Conservation (phyloP, 2,113 vertebrate species). For the Nothoprocta pentlandii region DNA sequence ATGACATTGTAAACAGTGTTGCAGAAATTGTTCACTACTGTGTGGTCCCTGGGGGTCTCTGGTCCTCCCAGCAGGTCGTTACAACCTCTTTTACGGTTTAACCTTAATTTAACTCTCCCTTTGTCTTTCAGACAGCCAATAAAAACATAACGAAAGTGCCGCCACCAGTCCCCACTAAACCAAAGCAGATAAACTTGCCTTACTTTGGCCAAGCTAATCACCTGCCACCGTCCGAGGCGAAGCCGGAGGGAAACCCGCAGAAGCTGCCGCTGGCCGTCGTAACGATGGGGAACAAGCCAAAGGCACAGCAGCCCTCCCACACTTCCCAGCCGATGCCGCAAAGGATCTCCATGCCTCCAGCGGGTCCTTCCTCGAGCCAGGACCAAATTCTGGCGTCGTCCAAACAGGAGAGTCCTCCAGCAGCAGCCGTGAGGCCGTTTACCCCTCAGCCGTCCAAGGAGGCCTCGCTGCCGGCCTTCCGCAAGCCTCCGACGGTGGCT, state of each 20-base stretch:
- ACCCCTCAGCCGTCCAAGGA: conserved; percentile 93
- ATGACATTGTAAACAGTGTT: neutral
- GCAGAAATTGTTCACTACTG: neutral
- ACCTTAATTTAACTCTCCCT: neutral
- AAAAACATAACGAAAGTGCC: conserved; percentile 91
- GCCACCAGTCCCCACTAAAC: conserved; percentile 95
- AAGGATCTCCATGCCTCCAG: conserved; percentile 59
- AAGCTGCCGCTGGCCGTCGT: conserved; percentile 77
- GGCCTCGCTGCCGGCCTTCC: conserved; percentile 75
- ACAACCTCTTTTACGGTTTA: neutral
- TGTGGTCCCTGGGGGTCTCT: neutral
- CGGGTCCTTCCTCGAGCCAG: conserved; percentile 70
- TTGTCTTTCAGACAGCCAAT: conserved; percentile 79
- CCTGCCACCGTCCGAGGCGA: conserved; percentile 67
- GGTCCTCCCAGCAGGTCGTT: neutral
- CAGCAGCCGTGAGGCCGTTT: conserved; percentile 92
- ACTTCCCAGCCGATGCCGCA: conserved; percentile 73
- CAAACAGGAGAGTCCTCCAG: conserved; percentile 92
- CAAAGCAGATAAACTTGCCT: conserved; percentile 89
- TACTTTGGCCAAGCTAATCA: conserved; percentile 78
- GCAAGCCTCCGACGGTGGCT: conserved; percentile 89
- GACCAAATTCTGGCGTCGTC: conserved; percentile 86
- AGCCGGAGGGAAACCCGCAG: conserved; percentile 75
- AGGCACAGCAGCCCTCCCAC: conserved; percentile 76
- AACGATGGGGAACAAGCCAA: conserved; percentile 84